Base-by-base conservation (phyloP, 2,797 vertebrate species). In the Pitangus sulphuratus region DNA sequence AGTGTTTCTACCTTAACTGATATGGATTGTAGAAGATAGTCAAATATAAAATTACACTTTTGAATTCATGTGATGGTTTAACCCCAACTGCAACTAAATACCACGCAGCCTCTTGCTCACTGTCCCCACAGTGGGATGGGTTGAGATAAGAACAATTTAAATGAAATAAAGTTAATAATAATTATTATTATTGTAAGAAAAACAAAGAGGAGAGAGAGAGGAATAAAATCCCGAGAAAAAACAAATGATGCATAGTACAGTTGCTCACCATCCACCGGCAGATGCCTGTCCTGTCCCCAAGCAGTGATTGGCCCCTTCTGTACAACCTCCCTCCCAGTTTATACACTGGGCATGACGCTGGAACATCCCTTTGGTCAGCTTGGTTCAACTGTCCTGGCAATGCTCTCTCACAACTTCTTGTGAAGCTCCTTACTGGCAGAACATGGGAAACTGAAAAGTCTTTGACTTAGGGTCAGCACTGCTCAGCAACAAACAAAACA, bases 41-140 rank as follows among this genome's bases (percentile, higher is more conserved):
- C 21, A 83, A 57, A 76, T 26, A 40, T 8, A 4, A 25, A 82
- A 14, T 39, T 16, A 22, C n/a, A 39, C 3, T 72, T 89, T 35
- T 78, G 53, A 89, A 66, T 51, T 51, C 1, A 0, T 39, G 6
- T 5, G 30, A 21, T 6, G 6, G 6, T 58, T 65, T 58, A 51
- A 44, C 3, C 13, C 28, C 45, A 51, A 8, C 6, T 1, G 9
- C 35, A 71, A 24, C 4, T 33, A 45, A 72, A 51, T 39, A 44
- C 4, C 19, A 39, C 16, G 13, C n/a, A 58, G n/a, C 10, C 1
- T 0, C 8, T 57, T 71, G 5, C 15, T 72, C n/a, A 30, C 37
- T 42, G 19, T 62, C 60, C 39, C 26, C 7, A 4, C 28, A 21
- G 9, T 47, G 33, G 19, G 19, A 51, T 33, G 5, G 9, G 14